Evolutionary conservation across 2,888 invertebrate genomes (phyloP).

Genomic region (Epicampocera succincta): DNA sequence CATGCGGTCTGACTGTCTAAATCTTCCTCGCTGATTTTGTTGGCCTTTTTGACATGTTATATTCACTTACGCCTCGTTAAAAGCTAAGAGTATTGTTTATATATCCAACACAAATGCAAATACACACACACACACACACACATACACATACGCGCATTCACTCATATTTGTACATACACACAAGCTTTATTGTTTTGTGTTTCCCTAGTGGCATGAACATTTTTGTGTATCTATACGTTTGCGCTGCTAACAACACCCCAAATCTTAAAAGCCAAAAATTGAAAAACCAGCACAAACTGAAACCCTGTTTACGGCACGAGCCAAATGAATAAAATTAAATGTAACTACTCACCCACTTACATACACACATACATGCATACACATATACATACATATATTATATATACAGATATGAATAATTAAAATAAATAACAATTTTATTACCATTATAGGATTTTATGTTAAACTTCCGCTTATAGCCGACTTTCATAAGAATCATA

Average conservation of each 20-base stretch:
- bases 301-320: slow-evolving; percentile 9
- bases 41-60: slow-evolving; percentile 50
- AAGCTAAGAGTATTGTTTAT: neutral
- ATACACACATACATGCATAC: too few relatives aligned
- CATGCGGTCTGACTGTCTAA: slow-evolving; percentile 4
- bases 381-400: too few relatives aligned
- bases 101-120: too few relatives aligned
- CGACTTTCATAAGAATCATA: too few relatives aligned
- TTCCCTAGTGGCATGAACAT: slow-evolving; percentile 17
- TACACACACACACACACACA: too few relatives aligned
- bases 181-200: slow-evolving; percentile 7
- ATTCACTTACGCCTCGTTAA: slow-evolving; percentile 64
- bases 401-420: too few relatives aligned
- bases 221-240: slow-evolving; percentile 61
- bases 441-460: too few relatives aligned
- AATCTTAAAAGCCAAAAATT: neutral
- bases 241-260: slow-evolving; percentile 58
- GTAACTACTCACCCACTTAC: too few relatives aligned
- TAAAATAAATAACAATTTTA: too few relatives aligned
- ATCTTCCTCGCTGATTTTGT: neutral
- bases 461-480: too few relatives aligned
- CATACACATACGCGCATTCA: too few relatives aligned
- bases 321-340: slow-evolving; percentile 18
- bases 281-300: slow-evolving; percentile 22
- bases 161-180: neutral